A percentile compares a stretch with the other conserved stretches of the same genome.
Conservation (phyloP, 2,888 invertebrate species). For the Melinaea marsaeus region DNA sequence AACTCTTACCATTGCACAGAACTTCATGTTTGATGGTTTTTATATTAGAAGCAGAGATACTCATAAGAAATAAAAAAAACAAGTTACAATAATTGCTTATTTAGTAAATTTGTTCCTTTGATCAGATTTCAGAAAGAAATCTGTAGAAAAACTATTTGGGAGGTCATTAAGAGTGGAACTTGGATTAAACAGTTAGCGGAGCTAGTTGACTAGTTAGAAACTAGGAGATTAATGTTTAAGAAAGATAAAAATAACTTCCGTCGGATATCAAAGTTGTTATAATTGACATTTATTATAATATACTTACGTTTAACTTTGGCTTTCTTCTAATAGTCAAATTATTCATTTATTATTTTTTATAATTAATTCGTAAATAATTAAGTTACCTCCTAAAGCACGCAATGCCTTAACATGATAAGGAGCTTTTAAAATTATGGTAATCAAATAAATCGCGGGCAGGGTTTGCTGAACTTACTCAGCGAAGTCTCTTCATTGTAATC, state of each 20-base stretch:
- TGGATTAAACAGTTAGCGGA: neutral
- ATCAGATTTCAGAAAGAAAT: neutral
- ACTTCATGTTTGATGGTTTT: no score
- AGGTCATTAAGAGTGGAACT: neutral
- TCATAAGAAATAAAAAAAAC: no score
- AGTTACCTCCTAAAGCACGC: slow-evolving; percentile 14
- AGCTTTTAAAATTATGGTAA: slow-evolving; percentile 31
- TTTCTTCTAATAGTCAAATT: no score
- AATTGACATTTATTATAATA: no score
- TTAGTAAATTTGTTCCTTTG: no score
- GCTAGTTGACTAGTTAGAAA: neutral
- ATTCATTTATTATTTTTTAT: no score
- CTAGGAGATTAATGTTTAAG: neutral
- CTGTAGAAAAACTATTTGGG: neutral
- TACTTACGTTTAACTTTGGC: no score
- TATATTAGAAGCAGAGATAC: no score
- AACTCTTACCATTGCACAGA: no score
- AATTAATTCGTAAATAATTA: slow-evolving; percentile 7
- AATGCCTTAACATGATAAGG: slow-evolving; percentile 29
- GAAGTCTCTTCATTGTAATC: slow-evolving; percentile 2
- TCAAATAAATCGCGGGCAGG: slow-evolving; percentile 19
- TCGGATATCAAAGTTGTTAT: neutral
- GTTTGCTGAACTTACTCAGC: slow-evolving; percentile 14
- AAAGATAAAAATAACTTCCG: neutral
- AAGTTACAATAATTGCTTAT: no score